phyloP scores from a whole-genome alignment of 2,113 vertebrate genomes.

The Platysteira castanea region DNA sequence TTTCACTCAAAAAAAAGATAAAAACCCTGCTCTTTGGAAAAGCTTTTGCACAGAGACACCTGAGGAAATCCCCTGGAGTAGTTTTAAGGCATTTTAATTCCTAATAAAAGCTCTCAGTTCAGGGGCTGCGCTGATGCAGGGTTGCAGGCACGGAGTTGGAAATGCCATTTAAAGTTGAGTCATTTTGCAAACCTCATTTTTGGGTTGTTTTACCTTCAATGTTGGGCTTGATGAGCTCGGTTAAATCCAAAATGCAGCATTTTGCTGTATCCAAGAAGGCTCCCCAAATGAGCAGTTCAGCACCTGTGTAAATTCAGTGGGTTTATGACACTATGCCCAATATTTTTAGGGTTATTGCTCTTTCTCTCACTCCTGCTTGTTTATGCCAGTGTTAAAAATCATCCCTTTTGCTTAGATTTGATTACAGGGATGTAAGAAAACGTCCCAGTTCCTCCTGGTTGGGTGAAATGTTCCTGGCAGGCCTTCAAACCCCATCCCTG shows the following conservation, averaged over 20 bases:
- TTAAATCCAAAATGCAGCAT: background rate
- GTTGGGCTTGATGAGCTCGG: background rate
- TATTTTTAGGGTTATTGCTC: background rate
- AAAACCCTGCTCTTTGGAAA: background rate
- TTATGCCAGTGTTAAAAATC: background rate
- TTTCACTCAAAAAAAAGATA: background rate
- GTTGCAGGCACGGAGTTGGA: background rate
- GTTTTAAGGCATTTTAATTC: slow-evolving; percentile 1
- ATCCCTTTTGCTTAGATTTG: background rate
- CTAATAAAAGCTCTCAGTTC: background rate
- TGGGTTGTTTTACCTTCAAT: background rate
- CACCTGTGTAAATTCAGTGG: background rate
- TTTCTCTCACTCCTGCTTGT: background rate
- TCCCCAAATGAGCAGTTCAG: background rate
- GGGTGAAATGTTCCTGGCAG: background rate
- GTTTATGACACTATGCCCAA: background rate
- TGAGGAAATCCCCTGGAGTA: background rate
- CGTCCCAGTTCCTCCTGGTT: background rate
- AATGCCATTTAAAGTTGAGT: background rate
- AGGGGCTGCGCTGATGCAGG: background rate
- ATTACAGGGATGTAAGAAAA: background rate
- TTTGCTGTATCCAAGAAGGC: background rate
- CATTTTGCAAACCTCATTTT: background rate
- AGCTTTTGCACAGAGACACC: background rate
- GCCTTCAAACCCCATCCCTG: background rate